Conservation (phyloP, 2,113 vertebrate genomes). For the Redunca redunca region DNA sequence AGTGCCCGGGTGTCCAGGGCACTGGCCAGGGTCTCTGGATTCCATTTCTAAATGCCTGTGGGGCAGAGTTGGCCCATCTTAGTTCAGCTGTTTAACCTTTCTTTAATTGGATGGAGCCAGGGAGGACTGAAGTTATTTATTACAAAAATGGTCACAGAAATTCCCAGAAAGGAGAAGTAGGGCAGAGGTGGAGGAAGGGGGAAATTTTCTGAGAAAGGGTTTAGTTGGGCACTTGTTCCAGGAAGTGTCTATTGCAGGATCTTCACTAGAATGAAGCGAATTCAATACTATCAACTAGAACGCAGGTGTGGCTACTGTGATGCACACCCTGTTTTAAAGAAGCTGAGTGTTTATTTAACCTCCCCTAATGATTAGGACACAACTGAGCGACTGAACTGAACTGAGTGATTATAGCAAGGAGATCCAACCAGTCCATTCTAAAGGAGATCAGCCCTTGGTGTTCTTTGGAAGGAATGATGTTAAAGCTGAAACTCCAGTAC, state of each 20-base stretch:
- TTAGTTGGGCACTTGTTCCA: neutral
- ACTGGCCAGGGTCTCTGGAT: neutral
- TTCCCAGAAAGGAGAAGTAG: neutral
- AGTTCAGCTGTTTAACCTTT: neutral
- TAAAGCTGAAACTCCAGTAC: too few species aligned
- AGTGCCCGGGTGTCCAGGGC: neutral
- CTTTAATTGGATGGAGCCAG: neutral
- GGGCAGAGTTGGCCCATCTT: neutral
- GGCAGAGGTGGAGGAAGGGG: neutral
- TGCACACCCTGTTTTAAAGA: neutral
- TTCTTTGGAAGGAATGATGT: too few species aligned
- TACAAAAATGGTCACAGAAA: neutral
- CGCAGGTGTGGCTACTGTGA: neutral
- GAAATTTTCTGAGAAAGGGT: neutral
- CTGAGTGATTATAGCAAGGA: too few species aligned
- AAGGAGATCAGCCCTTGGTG: too few species aligned
- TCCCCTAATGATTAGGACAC: neutral
- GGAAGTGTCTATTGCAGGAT: neutral
- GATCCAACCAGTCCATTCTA: too few species aligned
- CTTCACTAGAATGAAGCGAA: neutral
- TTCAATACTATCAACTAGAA: neutral
- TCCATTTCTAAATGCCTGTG: neutral
- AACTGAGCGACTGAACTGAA: too few species aligned
- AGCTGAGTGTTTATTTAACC: neutral
- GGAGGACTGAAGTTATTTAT: neutral